Base-by-base conservation (phyloP, 1,140 invertebrate species). In the Coenobita brevimanus region DNA sequence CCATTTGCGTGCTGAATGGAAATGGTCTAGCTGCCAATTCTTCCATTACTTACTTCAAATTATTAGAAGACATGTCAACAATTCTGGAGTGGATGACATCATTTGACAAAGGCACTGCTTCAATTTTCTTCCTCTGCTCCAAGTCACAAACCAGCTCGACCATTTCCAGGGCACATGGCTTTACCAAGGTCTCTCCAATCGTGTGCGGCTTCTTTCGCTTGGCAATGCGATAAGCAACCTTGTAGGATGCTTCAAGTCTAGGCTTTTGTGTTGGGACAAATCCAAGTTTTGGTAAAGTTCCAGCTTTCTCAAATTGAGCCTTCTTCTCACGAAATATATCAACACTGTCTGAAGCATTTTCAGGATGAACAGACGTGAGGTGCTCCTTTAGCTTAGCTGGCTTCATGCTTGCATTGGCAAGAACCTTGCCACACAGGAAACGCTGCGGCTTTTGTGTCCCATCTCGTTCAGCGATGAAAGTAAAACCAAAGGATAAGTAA, bases 201-300 rank as follows among this genome's bases (percentile, higher is more conserved):
- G n/a, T 33, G n/a, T 33, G 43, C n/a, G 54, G 27, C 33, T 54
- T 85, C 46, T 90, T 89, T 79, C 38, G 38, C 43, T 30, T 79
- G 33, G 75, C 62, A 43, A 83, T 30, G 43, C 27, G 69, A 82
- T 30, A 46, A 80, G 36, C 30, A 85, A 60, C 36, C 46, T 62
- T 78, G 76, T 71, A 69, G 82, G 60, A 88, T 76, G 38, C 38
- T 73, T 79, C 62, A 82, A 87, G 78, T 71, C 71, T 71, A 46
- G 78, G 46, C 78, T 75, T 91, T 89, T 82, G 71, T 38, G 89
- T 87, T 88, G 73, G 60, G 73, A 27, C 54, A 80, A 88, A 80
- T 46, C 30, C 6, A 38, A 33, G 8, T 67, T 62, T 54, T 30
- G 73, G 60, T 50, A 54, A 64, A 88, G 27, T 82, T 67, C 38